Conservation (phyloP, 2,797 vertebrate species). For the Alfaro cultratus region DNA sequence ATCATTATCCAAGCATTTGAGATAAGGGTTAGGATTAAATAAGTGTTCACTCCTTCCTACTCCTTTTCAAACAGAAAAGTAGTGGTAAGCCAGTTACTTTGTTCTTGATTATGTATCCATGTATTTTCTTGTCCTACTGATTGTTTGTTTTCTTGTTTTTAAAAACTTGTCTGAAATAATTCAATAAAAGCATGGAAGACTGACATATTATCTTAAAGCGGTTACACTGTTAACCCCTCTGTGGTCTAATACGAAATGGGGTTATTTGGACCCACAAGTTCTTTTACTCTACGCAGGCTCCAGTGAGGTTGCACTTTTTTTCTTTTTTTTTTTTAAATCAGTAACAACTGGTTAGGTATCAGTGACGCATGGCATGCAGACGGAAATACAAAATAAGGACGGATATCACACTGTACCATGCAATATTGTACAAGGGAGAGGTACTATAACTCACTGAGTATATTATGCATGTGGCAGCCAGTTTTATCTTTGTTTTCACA, state of each 20-base stretch:
- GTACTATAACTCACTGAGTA: background rate
- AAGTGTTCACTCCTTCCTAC: no score
- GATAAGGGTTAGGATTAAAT: no score
- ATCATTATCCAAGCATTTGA: background rate
- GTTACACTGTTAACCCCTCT: background rate
- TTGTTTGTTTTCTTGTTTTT: no score
- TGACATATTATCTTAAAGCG: background rate
- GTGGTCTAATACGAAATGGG: no score
- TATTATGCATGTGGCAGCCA: background rate
- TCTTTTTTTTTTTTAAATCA: conserved; percentile 4
- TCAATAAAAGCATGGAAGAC: background rate
- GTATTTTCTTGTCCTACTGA: no score
- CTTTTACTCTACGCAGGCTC: no score
- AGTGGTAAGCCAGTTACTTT: no score
- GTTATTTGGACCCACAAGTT: no score
- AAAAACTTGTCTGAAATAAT: no score
- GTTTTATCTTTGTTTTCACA: conserved; percentile 9
- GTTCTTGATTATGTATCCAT: no score
- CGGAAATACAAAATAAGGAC: background rate
- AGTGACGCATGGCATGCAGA: background rate
- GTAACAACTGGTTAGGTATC: background rate
- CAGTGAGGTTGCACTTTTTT: background rate
- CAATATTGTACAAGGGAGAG: background rate
- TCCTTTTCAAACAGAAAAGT: no score
- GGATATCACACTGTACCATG: background rate